These are phyloP conservation scores for Protula sp. DNA, from an alignment of 2,888 invertebrate species.

Conservation along the genomic window DNA sequence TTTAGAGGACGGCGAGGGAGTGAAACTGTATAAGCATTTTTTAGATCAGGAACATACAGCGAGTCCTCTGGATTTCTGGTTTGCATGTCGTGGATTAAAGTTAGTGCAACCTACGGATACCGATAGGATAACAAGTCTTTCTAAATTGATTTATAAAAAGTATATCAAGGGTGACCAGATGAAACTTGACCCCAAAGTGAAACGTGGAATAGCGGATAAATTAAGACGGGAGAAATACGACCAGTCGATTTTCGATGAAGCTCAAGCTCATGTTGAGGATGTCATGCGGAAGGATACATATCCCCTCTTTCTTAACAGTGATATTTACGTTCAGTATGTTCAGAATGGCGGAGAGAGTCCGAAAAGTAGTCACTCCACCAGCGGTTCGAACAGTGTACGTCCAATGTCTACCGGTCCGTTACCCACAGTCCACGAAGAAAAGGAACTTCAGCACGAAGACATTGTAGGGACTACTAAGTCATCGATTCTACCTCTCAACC, in stretches of 20 bases:
- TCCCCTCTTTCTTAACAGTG: constrained; percentile 86
- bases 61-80: constrained; percentile 67
- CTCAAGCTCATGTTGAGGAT: constrained; percentile 75
- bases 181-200: constrained; percentile 63
- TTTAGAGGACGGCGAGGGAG: constrained; percentile 83
- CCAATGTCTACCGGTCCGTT: constrained; percentile 17
- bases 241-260: constrained; percentile 77
- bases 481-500: not conserved
- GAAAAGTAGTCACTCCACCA: constrained; percentile 23
- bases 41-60: constrained; percentile 48
- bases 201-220: constrained; percentile 62
- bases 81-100: constrained; percentile 61
- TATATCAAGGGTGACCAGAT: constrained; percentile 68
- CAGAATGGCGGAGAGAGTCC: constrained; percentile 47
- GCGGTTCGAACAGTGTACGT: constrained; percentile 21
- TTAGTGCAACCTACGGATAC: constrained; percentile 57
- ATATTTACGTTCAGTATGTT: constrained; percentile 69
- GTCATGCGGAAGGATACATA: constrained; percentile 83
- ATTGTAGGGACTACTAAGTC: too few relatives aligned
- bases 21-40: constrained; percentile 70
- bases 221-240: constrained; percentile 58
- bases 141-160: constrained; percentile 62
- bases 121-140: constrained; percentile 62
- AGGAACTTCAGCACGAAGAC: constrained; percentile 17
- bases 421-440: constrained; percentile 22